Conservation (phyloP, 2,888 invertebrate genomes). For the Stegophylla sp. region DNA sequence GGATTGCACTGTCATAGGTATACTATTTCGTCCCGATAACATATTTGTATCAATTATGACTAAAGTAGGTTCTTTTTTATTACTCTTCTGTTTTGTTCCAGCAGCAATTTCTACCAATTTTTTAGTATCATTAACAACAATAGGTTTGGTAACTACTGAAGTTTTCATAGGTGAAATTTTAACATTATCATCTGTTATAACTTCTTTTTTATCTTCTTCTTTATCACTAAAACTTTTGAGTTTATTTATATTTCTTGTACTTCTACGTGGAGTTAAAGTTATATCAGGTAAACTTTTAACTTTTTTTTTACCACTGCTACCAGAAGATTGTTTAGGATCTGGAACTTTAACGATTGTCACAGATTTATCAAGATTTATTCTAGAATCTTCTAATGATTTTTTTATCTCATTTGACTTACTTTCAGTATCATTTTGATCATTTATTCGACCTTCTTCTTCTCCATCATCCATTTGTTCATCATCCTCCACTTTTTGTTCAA, state of each 20-base stretch:
- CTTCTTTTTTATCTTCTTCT: conserved; percentile 64
- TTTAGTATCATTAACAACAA: conserved; percentile 77
- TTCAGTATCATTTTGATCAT: conserved; percentile 52
- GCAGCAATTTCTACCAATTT: conserved; percentile 75
- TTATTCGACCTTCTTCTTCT: conserved; percentile 35
- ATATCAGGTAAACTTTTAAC: conserved; percentile 51
- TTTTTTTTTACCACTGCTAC: conserved; percentile 47
- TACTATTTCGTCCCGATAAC: conserved; percentile 71
- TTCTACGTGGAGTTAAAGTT: conserved; percentile 67
- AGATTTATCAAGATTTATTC: conserved; percentile 52
- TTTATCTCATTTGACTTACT: conserved; percentile 52
- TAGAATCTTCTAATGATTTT: conserved; percentile 55
- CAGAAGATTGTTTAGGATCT: conserved; percentile 44
- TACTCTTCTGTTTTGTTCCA: conserved; percentile 68
- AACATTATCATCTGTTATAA: conserved; percentile 50
- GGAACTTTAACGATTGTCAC: conserved; percentile 53
- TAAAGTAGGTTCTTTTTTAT: conserved; percentile 76
- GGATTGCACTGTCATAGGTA: conserved; percentile 64
- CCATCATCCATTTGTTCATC: conserved; percentile 37
- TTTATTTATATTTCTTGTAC: conserved; percentile 70
- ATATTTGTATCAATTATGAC: conserved; percentile 82
- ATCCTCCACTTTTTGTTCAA: conserved; percentile 58
- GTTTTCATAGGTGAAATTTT: conserved; percentile 63
- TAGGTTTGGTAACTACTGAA: conserved; percentile 66
- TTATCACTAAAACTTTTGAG: conserved; percentile 67